Evolutionary conservation across 1,140 invertebrate species (phyloP).

Genomic region (Drosophila nebulosa): DNA sequence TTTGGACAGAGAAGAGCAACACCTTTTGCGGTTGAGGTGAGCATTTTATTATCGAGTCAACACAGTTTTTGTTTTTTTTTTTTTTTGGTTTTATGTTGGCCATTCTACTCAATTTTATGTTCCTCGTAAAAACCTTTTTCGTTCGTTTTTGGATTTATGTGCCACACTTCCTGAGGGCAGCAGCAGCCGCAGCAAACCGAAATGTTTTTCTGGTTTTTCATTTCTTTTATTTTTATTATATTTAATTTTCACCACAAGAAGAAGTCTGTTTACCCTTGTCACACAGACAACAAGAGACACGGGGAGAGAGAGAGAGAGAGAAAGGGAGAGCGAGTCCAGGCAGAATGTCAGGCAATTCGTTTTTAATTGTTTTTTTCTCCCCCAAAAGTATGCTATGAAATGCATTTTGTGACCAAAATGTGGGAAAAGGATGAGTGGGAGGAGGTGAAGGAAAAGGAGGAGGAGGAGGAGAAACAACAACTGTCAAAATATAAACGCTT

Average conservation of each 20-base stretch:
- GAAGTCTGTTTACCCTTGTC: slow-evolving; percentile 19
- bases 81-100: slow-evolving; percentile 19
- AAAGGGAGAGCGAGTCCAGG: not conserved
- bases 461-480: slow-evolving; percentile 23
- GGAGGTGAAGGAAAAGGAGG: not conserved
- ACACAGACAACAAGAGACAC: too few relatives aligned
- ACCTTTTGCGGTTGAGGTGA: too few relatives aligned
- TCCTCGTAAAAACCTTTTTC: slow-evolving; percentile 22
- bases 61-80: slow-evolving; percentile 32
- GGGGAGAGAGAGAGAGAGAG: too few relatives aligned
- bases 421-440: not conserved
- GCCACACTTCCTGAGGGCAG: slow-evolving; percentile 38
- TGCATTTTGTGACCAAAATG: not conserved
- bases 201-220: slow-evolving; percentile 10
- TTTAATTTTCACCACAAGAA: slow-evolving; percentile 37
- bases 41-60: slow-evolving; percentile 2
- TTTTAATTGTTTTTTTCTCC: slow-evolving; percentile 68
- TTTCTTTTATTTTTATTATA: slow-evolving; percentile 29
- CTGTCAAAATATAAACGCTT: slow-evolving; percentile 74
- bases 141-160: slow-evolving; percentile 23
- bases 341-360: slow-evolving; percentile 51
- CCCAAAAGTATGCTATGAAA: slow-evolving; percentile 24
- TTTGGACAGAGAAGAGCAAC: too few relatives aligned
- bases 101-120: slow-evolving; percentile 24
- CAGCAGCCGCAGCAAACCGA: too few relatives aligned